Base-by-base conservation (phyloP, 1,140 invertebrate species). In the Ostrea edulis region DNA sequence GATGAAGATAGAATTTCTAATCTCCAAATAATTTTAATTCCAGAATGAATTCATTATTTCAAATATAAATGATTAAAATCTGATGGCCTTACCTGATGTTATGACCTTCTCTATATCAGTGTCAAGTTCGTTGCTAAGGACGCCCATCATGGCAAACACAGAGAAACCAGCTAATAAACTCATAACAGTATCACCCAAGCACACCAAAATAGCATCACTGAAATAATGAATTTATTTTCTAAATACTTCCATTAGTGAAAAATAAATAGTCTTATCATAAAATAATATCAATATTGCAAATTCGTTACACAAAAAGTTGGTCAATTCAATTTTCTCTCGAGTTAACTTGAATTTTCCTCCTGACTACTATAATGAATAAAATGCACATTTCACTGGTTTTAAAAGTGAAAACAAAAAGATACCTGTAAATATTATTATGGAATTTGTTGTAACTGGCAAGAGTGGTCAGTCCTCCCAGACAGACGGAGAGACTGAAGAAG, bases 401-500 rank as follows among this genome's bases (percentile, higher is more conserved):
- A 97, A 92, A 97, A 89, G 92, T 86, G 84, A 44, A 44, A 5
- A 5, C 35, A 44, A 5, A 44, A 44, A 44, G 35, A 44, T 1
- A 96, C 96, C 94, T 95, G 91, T 95, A 95, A 82, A 95, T 94
- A 90, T 96, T 96, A 90, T 96, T 96, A 88, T 96, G 95, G 88
- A 96, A 96, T 86, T 95, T 94, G 91, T 96, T 96, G 91, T 96
- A 96, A 88, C 95, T 96, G 68, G 96, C 94, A 9, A 96, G 91
- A 29, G 96, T 96, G 54, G 96, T 96, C 14, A 96, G 92, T 29
- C 96, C 95, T 20, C 96, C 96, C 92, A 95, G 95, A 90, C 95
- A 96, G 5, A 95, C 94, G 7, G 95, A 96, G n/a, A 96, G 90
- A 2, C 96, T 96, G 93, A 96, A 96, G 93, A 96, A 96, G n/a